Conservation (phyloP, 1,140 invertebrate species). For the Dreissena polymorpha region DNA sequence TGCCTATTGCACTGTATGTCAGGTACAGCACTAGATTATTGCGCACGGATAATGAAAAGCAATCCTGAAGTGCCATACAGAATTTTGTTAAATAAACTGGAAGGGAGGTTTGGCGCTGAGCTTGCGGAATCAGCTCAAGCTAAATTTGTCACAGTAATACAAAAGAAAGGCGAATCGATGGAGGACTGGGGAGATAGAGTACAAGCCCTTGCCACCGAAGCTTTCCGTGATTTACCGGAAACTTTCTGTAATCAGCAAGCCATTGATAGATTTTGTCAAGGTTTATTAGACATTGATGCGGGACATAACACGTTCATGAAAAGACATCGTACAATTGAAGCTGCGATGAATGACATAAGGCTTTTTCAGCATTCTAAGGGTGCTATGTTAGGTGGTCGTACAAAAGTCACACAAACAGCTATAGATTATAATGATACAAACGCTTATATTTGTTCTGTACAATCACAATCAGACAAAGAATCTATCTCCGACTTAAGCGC, state of each 20-base stretch:
- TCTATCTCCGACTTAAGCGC: neutral
- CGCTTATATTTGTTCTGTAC: neutral
- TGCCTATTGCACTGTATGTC: neutral
- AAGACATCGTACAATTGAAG: neutral
- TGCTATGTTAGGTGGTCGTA: neutral
- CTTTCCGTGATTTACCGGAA: neutral
- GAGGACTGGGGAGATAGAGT: neutral
- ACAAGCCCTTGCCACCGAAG: neutral
- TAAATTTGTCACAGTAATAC: neutral
- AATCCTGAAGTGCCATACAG: neutral
- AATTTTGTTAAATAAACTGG: neutral
- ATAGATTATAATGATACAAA: neutral
- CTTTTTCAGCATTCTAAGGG: neutral
- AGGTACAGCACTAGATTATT: neutral
- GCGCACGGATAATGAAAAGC: neutral
- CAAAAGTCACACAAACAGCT: neutral
- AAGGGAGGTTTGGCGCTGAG: neutral
- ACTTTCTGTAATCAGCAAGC: neutral
- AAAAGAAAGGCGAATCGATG: neutral
- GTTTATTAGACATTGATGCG: neutral
- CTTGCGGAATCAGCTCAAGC: neutral
- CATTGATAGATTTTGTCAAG: constrained; percentile 7
- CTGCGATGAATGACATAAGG: neutral
- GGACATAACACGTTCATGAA: neutral
- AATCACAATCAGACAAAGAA: neutral